Base-by-base conservation (phyloP, 2,113 vertebrate genomes). In the Mustela lutreola region DNA sequence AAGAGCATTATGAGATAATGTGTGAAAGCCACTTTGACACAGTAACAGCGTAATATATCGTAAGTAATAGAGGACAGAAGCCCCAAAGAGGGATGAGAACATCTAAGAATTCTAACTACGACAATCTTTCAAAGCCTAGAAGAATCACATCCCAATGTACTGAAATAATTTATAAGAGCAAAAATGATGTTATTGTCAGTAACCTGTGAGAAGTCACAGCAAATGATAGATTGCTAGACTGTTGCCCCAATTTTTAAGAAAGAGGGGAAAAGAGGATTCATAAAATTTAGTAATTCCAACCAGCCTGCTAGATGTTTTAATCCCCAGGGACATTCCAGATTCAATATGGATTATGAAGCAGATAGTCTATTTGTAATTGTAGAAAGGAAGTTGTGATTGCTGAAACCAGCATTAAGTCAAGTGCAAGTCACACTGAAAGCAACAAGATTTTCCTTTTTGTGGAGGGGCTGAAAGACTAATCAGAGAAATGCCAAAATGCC, bases 321-420 rank as follows among this genome's bases (percentile, higher is more conserved):
- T 56, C 6, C 8, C 36, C 26, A 53, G 5, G 22, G 39, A 67
- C 94, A 91, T 93, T 85, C 21, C 42, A 97, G 58, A 31, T 71
- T 11, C 6, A 6, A 63, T 89, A 78, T 15, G 4, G 6, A 78
- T 84, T 95, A 62, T 50, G 28, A 92, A 86, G 92, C 11, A 58
- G 26, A 89, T 62, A 78, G 73, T 90, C 60, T 97, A 65, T 45
- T 45, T 39, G 33, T 39, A 84, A n/a, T 60, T 62, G 79, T 67
- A 83, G 60, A 90, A 92, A 79, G 42, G 62, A 96, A 83, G 9
- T 48, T 92, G 73, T 58, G 21, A 86, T 76, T 89, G 39, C n/a
- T 80, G 39, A 97, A 97, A 42, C 53, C 48, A 86, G 39, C 24
- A 60, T 45, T 63, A 82, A 92, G 82, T 75, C 36, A 96, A 96